phyloP scores from a whole-genome alignment of 2,888 invertebrate genomes.

The Leptogaster cylindrica region DNA sequence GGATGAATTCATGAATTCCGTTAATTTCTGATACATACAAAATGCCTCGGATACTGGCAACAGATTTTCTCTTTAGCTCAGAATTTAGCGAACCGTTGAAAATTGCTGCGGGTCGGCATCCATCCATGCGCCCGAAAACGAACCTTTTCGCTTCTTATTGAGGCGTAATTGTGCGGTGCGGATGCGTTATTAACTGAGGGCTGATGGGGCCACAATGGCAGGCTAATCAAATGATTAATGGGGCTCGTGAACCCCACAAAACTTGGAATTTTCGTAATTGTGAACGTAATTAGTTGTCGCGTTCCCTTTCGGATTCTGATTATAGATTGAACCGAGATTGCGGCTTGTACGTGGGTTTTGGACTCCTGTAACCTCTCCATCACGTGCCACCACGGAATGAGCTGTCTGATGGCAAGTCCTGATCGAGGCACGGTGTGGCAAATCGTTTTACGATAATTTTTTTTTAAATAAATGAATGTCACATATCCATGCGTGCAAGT shows the following conservation, averaged over 20 bases:
- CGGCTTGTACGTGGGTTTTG: too few relatives aligned
- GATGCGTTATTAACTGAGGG: conserved; percentile 17
- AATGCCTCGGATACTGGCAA: neutral
- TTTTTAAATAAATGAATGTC: too few relatives aligned
- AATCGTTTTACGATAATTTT: too few relatives aligned
- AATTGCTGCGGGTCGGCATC: conserved; percentile 23
- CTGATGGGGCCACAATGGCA: conserved; percentile 11
- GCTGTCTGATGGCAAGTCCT: too few relatives aligned
- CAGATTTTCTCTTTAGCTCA: conserved; percentile 11
- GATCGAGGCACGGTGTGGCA: too few relatives aligned
- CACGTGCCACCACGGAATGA: too few relatives aligned
- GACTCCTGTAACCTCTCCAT: too few relatives aligned
- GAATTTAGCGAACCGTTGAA: conserved; percentile 32
- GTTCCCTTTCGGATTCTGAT: conserved; percentile 27
- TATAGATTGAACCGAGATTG: conserved; percentile 24
- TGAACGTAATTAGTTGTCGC: conserved; percentile 30
- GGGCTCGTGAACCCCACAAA: conserved; percentile 7
- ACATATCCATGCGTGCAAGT: too few relatives aligned
- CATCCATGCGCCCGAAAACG: conserved; percentile 2
- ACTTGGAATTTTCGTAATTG: conserved; percentile 23
- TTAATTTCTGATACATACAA: conserved; percentile 21
- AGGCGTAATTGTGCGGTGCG: conserved; percentile 30
- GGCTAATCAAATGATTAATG: conserved; percentile 37
- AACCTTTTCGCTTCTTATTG: conserved; percentile 13
- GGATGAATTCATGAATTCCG: conserved; percentile 18